These are phyloP conservation scores for Liolophura sinensis DNA, from an alignment of 1,140 invertebrate species.

Conservation along the genomic window DNA sequence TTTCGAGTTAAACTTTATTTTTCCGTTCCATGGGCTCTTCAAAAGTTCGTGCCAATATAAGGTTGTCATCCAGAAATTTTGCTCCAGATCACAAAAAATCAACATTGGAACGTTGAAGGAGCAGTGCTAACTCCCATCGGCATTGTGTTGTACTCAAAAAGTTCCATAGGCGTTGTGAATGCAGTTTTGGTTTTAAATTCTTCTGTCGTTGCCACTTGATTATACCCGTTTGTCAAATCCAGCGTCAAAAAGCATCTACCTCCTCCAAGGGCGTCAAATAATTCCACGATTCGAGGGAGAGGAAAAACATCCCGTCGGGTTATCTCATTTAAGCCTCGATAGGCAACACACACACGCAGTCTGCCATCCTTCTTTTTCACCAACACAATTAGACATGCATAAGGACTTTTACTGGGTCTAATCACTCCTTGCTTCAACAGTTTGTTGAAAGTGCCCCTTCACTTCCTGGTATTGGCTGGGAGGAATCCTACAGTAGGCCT, in stretches of 20 bases:
- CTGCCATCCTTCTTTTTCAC: constrained; percentile 24
- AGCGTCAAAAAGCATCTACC: constrained; percentile 56
- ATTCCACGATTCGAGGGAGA: constrained; percentile 61
- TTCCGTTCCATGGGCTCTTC: constrained; percentile 25
- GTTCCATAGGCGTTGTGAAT: constrained; percentile 22
- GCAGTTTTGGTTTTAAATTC: constrained; percentile 50
- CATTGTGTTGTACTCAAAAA: constrained; percentile 20
- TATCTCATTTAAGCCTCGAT: constrained; percentile 56
- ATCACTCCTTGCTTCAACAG: too few relatives aligned
- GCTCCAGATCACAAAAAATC: too few relatives aligned
- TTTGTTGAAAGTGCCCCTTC: too few relatives aligned
- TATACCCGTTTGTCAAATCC: constrained; percentile 50
- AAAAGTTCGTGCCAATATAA: constrained; percentile 27
- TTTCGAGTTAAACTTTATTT: constrained; percentile 31
- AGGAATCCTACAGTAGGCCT: too few relatives aligned
- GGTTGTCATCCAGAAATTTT: constrained; percentile 52
- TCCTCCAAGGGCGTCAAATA: constrained; percentile 50
- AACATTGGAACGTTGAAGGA: constrained; percentile 60
- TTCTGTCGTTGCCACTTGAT: constrained; percentile 53
- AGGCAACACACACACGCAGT: constrained; percentile 56
- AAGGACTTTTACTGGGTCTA: constrained; percentile 14
- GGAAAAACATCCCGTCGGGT: constrained; percentile 62
- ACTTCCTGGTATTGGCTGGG: too few relatives aligned
- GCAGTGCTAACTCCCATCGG: too few relatives aligned
- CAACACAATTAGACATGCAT: constrained; percentile 16